Evolutionary conservation across 2,797 vertebrate species (phyloP), one percentile per base, ranked within the genome.

Genomic region (Oreonectes daqikongensis): DNA sequence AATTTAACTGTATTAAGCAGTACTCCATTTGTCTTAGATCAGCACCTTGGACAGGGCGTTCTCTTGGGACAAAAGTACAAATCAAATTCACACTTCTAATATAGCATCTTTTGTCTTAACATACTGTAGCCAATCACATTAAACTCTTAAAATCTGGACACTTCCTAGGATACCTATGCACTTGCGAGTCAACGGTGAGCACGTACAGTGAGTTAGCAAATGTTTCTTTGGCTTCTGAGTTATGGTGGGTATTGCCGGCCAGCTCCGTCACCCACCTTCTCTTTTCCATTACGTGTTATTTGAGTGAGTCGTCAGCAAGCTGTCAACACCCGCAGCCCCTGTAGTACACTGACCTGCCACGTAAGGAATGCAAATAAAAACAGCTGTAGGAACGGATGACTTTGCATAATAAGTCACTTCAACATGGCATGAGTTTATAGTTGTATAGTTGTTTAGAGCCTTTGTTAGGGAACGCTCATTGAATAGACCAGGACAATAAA

Each of bases 1-100:
- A 12, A 32, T n/a, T 55, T 17, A 67, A 28, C 17, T 30, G 20
- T 22, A 64, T 72, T 63, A 77, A 71, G 70, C 24, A 64, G 20
- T 42, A 78, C 50, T 53, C 66, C 22, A 8, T 46, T 59, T 50
- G 72, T 42, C 60, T 77, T 2, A 48, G 68, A 73, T 90, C 86
- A 79, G 87, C 80, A 91, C 87, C 87, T 87, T 89, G 88, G 90
- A 90, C 84, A 88, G 87, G 83, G 72, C 74, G 74, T 35, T 24
- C 82, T 82, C 74, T 30, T 35, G 80, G 67, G 80, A 79, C 59
- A 22, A 15, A 72, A 67, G 57, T 40, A 53, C 20, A 71, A n/a
- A 76, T 7, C 44, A 55, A 22, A 48, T 24, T 35, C 26, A 44
- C 30, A 55, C 1, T 40, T 66, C 35, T 18, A 42, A 50, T n/a